phyloP scores from a whole-genome alignment of 2,888 invertebrate genomes.

The Drosophila melanosoma region DNA sequence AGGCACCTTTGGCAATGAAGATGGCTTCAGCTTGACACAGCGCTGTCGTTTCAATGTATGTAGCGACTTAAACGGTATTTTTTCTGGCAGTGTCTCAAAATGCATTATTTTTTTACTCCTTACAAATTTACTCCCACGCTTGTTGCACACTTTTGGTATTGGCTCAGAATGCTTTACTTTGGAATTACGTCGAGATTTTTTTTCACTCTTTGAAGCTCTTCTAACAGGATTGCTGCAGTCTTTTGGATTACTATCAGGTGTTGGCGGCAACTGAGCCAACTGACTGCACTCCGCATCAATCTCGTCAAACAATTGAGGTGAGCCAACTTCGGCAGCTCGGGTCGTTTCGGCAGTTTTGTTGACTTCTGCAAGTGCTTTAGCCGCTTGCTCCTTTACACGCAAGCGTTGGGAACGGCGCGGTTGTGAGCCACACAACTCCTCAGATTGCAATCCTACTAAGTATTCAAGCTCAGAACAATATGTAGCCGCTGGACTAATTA shows the following conservation, averaged over 20 bases:
- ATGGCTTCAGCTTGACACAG: neutral
- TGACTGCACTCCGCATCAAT: constrained; percentile 52
- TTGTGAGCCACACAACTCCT: constrained; percentile 24
- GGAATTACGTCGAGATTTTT: neutral
- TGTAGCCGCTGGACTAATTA: constrained; percentile 47
- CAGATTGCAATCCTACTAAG: constrained; percentile 22
- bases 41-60: neutral
- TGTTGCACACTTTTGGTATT: neutral
- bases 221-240: neutral
- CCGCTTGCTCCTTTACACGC: constrained; percentile 21
- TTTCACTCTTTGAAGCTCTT: neutral
- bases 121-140: neutral
- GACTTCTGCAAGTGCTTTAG: neutral
- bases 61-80: neutral
- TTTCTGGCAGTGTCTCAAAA: neutral
- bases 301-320: constrained; percentile 55
- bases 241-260: neutral
- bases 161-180: neutral
- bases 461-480: constrained; percentile 50
- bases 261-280: constrained; percentile 17
- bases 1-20: neutral
- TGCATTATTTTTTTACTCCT: neutral
- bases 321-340: neutral
- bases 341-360: neutral
- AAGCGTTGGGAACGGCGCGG: constrained; percentile 59